These are phyloP conservation scores for Laterallus jamaicensis DNA, from an alignment of 2,113 vertebrate species.

Conservation along the genomic window DNA sequence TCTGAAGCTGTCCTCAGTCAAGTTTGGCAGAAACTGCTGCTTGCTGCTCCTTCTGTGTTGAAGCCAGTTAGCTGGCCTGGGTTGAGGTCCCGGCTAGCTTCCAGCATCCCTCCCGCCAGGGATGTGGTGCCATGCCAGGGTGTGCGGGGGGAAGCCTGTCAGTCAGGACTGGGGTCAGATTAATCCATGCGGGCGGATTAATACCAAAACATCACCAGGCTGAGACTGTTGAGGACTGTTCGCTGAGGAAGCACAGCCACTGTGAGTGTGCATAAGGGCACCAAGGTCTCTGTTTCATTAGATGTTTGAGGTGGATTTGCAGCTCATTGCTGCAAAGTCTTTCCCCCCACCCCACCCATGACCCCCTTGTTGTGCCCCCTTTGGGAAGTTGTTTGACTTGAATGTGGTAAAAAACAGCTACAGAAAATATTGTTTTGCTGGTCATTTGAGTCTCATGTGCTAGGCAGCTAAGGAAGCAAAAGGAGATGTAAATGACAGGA, in stretches of 20 bases:
- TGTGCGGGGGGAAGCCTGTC: neutral
- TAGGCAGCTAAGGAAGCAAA: fast-evolving
- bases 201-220: neutral
- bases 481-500: neutral
- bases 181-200: neutral
- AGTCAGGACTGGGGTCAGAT: neutral
- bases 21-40: neutral
- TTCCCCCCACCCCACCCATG: fast-evolving
- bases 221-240: neutral
- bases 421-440: neutral
- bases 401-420: neutral
- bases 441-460: neutral
- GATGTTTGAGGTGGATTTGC: neutral
- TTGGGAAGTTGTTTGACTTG: neutral
- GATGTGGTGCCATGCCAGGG: neutral
- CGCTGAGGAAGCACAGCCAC: neutral
- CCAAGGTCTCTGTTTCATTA: neutral
- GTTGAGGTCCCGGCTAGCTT: neutral
- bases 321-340: neutral
- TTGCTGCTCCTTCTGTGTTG: neutral
- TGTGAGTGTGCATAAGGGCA: neutral
- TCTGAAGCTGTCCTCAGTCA: neutral
- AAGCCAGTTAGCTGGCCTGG: neutral
- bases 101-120: neutral
- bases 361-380: neutral